These are phyloP conservation scores for Lepilemur ruficaudatus DNA, from an alignment of 2,797 vertebrate species.

Conservation along the genomic window DNA sequence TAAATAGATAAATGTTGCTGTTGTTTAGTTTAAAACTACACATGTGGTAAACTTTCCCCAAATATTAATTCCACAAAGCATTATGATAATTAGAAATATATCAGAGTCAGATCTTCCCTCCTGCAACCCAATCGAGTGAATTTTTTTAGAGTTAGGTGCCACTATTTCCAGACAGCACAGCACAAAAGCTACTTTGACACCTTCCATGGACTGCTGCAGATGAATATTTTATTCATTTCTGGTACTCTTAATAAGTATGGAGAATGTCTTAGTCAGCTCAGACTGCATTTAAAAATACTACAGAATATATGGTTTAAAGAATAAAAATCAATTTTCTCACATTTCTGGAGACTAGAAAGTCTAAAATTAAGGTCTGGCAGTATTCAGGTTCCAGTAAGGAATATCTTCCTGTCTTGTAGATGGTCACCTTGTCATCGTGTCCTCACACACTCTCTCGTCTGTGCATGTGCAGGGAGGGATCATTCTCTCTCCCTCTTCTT, in stretches of 20 bases:
- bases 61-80: neutral
- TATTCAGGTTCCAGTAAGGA: neutral
- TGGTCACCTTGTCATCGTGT: neutral
- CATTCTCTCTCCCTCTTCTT: neutral
- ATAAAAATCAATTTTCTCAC: neutral
- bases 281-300: neutral
- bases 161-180: neutral
- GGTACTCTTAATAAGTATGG: neutral
- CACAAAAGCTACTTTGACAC: neutral
- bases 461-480: neutral
- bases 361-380: neutral
- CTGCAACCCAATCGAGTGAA: neutral
- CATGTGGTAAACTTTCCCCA: neutral
- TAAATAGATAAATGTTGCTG: neutral
- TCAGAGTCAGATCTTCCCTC: neutral
- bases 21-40: neutral
- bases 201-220: neutral
- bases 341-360: neutral
- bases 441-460: neutral
- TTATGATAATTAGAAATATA: neutral
- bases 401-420: neutral
- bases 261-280: neutral
- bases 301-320: neutral
- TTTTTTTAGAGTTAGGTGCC: neutral
- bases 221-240: constrained; percentile 40